These are phyloP conservation scores for Poliocrania exsul DNA, from an alignment of 2,797 vertebrate species.

Conservation along the genomic window DNA sequence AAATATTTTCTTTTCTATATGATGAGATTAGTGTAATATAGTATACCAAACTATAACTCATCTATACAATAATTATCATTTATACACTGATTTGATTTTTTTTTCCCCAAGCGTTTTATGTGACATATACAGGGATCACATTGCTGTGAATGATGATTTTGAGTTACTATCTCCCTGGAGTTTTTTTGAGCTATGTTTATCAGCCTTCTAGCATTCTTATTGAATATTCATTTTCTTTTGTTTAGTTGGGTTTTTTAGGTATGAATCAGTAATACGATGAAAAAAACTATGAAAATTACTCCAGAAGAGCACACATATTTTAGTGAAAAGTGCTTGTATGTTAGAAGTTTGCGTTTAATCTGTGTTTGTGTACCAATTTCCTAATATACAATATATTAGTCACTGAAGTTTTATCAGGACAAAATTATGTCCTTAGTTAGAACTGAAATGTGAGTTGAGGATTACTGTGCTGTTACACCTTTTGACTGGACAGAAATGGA, in stretches of 20 bases:
- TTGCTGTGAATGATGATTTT: background rate
- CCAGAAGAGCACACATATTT: background rate
- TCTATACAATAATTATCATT: background rate
- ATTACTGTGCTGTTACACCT: constrained; percentile 1
- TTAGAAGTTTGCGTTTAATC: background rate
- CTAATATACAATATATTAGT: background rate
- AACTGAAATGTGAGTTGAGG: constrained; percentile 46
- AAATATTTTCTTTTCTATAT: background rate
- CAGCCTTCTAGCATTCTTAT: background rate
- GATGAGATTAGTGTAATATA: background rate
- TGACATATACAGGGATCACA: background rate
- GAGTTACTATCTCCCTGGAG: background rate
- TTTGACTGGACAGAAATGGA: constrained; percentile 5
- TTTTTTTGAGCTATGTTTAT: background rate
- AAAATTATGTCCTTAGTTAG: constrained; percentile 36
- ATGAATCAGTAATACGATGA: background rate
- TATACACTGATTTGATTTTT: background rate
- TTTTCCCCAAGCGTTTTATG: background rate
- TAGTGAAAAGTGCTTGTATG: background rate
- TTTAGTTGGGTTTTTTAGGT: background rate
- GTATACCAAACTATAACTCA: background rate
- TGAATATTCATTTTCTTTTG: background rate
- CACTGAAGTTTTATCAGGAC: background rate
- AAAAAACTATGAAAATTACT: background rate
- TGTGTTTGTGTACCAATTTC: background rate